These are phyloP conservation scores for Rhea americana DNA, from an alignment of 2,113 vertebrate genomes.

Conservation along the genomic window DNA sequence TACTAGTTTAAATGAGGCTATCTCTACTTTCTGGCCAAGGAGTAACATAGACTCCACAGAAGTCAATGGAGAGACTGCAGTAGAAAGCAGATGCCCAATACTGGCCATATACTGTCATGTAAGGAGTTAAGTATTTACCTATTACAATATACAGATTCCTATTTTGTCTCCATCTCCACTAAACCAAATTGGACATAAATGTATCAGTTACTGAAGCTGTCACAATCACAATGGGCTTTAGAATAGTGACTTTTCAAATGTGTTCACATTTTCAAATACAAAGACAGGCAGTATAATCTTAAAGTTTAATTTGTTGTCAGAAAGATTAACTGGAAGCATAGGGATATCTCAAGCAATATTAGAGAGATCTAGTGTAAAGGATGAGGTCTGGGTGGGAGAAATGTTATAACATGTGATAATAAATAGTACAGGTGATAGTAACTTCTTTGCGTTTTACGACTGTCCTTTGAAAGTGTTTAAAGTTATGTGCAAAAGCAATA, in stretches of 20 bases:
- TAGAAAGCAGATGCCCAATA: not conserved
- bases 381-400: not conserved
- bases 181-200: not conserved
- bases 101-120: not conserved
- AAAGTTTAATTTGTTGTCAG: not conserved
- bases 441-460: not conserved
- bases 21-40: not conserved
- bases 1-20: not conserved
- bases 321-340: not conserved
- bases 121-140: not conserved
- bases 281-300: not conserved
- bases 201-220: not conserved
- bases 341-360: not conserved
- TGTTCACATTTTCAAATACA: not conserved
- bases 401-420: not conserved
- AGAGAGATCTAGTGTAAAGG: not conserved
- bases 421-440: not conserved
- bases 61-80: not conserved
- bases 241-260: not conserved
- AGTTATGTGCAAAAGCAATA: not conserved
- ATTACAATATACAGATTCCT: not conserved
- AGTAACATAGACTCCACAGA: not conserved
- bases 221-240: not conserved
- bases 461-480: not conserved
- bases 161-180: not conserved